Evolutionary conservation across 2,888 invertebrate species (phyloP).

Genomic region (Drosophila limbata): DNA sequence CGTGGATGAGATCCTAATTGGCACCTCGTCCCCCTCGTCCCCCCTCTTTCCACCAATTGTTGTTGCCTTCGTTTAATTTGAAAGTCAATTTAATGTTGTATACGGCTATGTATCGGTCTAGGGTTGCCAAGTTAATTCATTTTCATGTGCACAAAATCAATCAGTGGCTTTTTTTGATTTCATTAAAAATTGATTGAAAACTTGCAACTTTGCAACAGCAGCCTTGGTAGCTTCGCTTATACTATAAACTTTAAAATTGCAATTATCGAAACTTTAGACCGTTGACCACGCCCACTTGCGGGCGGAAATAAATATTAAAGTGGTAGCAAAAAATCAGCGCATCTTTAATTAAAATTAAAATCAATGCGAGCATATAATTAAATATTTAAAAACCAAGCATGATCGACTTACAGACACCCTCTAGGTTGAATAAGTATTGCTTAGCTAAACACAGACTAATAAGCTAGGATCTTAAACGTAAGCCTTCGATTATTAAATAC

Average conservation of each 20-base stretch:
- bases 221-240: slow-evolving; percentile 5
- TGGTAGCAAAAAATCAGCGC: neutral
- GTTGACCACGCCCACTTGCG: slow-evolving; percentile 12
- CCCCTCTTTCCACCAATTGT: neutral
- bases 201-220: slow-evolving; percentile 27
- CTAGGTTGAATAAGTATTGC: neutral
- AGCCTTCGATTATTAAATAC: neutral
- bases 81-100: slow-evolving; percentile 1
- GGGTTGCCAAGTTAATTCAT: slow-evolving; percentile 10
- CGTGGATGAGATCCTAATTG: slow-evolving; percentile 44
- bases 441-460: neutral
- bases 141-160: slow-evolving; percentile 11
- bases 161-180: slow-evolving; percentile 30
- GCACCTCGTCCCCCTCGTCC: slow-evolving; percentile 11
- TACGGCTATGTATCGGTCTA: neutral
- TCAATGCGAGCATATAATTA: neutral
- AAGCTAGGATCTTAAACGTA: no score
- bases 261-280: slow-evolving; percentile 6
- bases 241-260: slow-evolving; percentile 8
- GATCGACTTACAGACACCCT: neutral
- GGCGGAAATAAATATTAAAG: slow-evolving; percentile 25
- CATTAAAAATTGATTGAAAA: slow-evolving; percentile 55
- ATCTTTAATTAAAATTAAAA: neutral
- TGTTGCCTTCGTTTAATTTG: neutral
- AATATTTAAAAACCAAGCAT: neutral